These are phyloP conservation scores for Trachelus stipa DNA, from an alignment of 2,888 invertebrate genomes.

Conservation along the genomic window DNA sequence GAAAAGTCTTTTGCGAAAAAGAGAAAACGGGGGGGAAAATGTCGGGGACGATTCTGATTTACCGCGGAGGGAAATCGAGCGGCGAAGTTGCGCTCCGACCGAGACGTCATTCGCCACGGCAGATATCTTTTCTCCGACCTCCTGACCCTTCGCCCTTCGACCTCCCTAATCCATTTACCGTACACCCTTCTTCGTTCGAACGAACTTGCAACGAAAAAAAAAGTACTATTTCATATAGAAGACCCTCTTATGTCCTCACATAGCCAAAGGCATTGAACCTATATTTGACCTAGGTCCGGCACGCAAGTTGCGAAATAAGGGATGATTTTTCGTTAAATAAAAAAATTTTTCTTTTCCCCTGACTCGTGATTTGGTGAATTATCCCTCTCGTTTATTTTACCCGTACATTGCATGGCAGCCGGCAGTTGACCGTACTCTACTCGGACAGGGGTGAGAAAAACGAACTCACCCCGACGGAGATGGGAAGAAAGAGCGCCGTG, in stretches of 20 bases:
- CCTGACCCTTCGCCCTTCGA: background rate
- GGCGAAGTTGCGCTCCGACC: slow-evolving; percentile 23
- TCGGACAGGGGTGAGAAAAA: background rate
- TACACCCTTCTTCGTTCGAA: background rate
- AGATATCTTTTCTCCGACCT: slow-evolving; percentile 9
- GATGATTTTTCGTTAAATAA: background rate
- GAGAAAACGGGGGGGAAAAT: slow-evolving; percentile 45
- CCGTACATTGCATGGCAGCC: background rate
- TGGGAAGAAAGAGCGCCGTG: background rate
- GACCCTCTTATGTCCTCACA: background rate
- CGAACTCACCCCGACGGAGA: background rate
- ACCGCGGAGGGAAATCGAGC: slow-evolving; percentile 54
- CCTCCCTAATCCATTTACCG: background rate
- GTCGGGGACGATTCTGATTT: slow-evolving; percentile 57
- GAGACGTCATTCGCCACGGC: slow-evolving; percentile 35
- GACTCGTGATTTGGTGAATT: background rate
- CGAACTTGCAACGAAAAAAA: background rate
- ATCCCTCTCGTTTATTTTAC: background rate
- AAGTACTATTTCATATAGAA: background rate
- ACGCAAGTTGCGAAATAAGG: background rate
- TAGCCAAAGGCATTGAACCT: background rate
- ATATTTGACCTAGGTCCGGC: background rate
- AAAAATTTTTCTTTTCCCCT: background rate
- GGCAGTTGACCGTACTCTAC: background rate
- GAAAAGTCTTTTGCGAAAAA: slow-evolving; percentile 38